phyloP scores from a whole-genome alignment of 2,888 invertebrate species.

The Chorisops tibialis region DNA sequence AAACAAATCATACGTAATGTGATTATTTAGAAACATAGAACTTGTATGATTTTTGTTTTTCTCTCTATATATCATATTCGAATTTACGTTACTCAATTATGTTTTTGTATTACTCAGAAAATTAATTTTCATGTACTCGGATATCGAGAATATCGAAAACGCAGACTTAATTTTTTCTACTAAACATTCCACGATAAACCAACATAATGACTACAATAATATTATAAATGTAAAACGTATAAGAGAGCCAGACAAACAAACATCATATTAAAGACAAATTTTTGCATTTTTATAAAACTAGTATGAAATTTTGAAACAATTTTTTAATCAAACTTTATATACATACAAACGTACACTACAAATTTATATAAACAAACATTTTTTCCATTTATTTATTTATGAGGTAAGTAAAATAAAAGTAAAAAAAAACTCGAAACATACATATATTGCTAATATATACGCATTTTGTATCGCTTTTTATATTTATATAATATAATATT shows the following conservation, averaged over 20 bases:
- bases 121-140: slow-evolving; percentile 13
- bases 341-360: slow-evolving; percentile 7
- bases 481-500: slow-evolving; percentile 14
- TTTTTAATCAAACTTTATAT: neutral
- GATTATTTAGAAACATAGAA: too few relatives aligned
- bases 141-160: slow-evolving; percentile 3
- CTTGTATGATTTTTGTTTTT: too few relatives aligned
- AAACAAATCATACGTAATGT: slow-evolving; percentile 1
- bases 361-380: slow-evolving; percentile 12
- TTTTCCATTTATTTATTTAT: slow-evolving; percentile 25
- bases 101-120: slow-evolving; percentile 1
- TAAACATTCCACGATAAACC: slow-evolving; percentile 11
- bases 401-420: slow-evolving; percentile 10
- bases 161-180: slow-evolving; percentile 6
- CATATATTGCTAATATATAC: slow-evolving; percentile 31
- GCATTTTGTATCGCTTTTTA: slow-evolving; percentile 33
- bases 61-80: slow-evolving; percentile 1
- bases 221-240: too few relatives aligned
- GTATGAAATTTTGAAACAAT: too few relatives aligned
- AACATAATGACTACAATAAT: neutral
- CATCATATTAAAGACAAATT: too few relatives aligned
- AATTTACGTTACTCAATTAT: slow-evolving; percentile 3
- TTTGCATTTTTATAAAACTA: too few relatives aligned
- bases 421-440: slow-evolving; percentile 14
- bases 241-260: too few relatives aligned